Evolutionary conservation across 92 coral and sea anemone genomes (phyloP).

Genomic region (Hydrozoanthus gracilis): DNA sequence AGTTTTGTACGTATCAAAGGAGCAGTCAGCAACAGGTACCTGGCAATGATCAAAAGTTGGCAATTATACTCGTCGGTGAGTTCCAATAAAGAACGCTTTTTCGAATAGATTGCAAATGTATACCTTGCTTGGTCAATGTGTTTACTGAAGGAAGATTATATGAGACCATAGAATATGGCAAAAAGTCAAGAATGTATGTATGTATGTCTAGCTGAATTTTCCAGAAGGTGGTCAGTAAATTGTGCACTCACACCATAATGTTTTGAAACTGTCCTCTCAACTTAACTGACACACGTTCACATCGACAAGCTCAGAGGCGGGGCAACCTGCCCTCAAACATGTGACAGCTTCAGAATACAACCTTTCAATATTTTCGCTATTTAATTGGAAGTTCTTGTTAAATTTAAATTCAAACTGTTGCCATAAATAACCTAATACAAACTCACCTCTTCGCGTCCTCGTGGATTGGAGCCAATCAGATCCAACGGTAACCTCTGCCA

Average conservation of each 20-base stretch:
- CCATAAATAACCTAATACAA: not conserved
- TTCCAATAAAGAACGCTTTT: too few relatives aligned
- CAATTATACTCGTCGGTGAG: too few relatives aligned
- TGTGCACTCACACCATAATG: not conserved
- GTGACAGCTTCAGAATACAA: not conserved
- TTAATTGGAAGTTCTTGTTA: too few relatives aligned
- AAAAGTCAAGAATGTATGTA: not conserved
- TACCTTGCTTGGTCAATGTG: too few relatives aligned
- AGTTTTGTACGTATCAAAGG: too few relatives aligned
- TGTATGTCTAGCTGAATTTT: slow-evolving; percentile 7
- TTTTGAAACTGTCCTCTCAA: slow-evolving; percentile 5
- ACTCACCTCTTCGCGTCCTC: slow-evolving; percentile 23
- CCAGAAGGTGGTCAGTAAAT: not conserved
- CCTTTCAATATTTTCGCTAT: not conserved
- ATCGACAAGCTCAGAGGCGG: slow-evolving; percentile 1
- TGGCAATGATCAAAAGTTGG: too few relatives aligned
- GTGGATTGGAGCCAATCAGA: slow-evolving; percentile 37
- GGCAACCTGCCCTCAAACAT: not conserved
- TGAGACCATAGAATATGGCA: not conserved
- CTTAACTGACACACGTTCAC: slow-evolving; percentile 7
- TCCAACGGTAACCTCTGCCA: slow-evolving; percentile 26
- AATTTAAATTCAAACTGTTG: too few relatives aligned
- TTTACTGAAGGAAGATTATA: too few relatives aligned
- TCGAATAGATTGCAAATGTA: too few relatives aligned
- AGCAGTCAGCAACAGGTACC: too few relatives aligned